Conservation (phyloP, 2,113 vertebrate species). For the Arenaria interpres region DNA sequence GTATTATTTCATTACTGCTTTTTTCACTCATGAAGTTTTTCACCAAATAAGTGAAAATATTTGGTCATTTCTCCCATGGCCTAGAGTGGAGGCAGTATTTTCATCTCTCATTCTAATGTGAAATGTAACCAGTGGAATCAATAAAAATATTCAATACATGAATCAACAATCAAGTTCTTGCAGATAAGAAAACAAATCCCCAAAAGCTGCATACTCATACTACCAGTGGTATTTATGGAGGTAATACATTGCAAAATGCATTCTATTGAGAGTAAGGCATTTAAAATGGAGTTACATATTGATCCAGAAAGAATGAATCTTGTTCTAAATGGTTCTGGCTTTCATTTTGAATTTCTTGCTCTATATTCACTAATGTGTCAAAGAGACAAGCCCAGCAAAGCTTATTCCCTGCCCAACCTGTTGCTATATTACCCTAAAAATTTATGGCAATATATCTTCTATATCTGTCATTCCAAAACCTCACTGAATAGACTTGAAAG, state of each 20-base stretch:
- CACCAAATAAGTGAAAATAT: background rate
- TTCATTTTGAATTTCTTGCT: constrained; percentile 33
- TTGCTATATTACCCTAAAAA: background rate
- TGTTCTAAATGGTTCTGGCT: constrained; percentile 35
- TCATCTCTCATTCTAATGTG: background rate
- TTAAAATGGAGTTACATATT: constrained; percentile 51
- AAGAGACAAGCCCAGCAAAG: constrained; percentile 44
- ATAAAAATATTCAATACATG: background rate
- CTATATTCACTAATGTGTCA: constrained; percentile 7
- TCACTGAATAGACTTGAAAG: background rate
- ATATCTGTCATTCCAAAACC: background rate
- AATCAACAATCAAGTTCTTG: background rate
- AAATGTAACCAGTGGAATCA: background rate
- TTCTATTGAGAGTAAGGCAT: constrained; percentile 7
- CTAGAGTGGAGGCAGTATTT: background rate
- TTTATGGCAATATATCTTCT: background rate
- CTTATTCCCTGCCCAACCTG: background rate
- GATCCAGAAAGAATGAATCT: constrained; percentile 48
- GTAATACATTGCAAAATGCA: background rate
- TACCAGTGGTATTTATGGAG: background rate
- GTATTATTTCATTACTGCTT: background rate
- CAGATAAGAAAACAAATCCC: background rate
- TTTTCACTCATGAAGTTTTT: background rate
- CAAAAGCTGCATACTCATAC: background rate
- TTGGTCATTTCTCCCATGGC: background rate